Conservation (phyloP, 2,888 invertebrate species). For the Caenorhabditis sinica region DNA sequence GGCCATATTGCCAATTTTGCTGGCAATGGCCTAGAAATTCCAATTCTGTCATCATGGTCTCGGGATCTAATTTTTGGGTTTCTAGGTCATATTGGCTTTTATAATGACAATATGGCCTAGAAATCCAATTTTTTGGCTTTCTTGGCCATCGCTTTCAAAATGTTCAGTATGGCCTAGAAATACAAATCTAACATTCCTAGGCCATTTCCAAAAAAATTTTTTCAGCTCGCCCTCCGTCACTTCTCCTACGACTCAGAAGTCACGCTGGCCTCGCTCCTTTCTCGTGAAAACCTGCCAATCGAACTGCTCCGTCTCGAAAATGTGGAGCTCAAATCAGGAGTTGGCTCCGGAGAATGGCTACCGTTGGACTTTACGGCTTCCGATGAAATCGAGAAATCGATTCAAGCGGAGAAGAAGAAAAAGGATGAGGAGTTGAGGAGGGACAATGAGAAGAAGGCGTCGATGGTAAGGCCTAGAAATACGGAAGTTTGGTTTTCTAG, state of each 20-base stretch:
- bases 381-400: conserved; percentile 52
- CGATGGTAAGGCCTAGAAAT: conserved; percentile 3
- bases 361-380: conserved; percentile 61
- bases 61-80: no score
- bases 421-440: conserved; percentile 37
- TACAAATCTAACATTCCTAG: no score
- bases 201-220: no score
- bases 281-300: conserved; percentile 69
- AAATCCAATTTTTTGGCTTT: no score
- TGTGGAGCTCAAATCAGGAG: conserved; percentile 26
- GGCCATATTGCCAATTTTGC: no score
- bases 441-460: conserved; percentile 35
- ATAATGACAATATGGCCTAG: no score
- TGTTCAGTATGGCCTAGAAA: no score
- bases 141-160: no score
- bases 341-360: conserved; percentile 54
- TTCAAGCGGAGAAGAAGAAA: conserved; percentile 9
- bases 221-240: conserved; percentile 74
- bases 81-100: no score
- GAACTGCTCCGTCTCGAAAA: conserved; percentile 65
- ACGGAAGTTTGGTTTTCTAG: no score
- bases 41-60: no score
- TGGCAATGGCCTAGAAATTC: no score
- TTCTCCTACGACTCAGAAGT: conserved; percentile 72
- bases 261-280: conserved; percentile 63